phyloP scores from a whole-genome alignment of 2,888 invertebrate species.

The Epirrhoe tristata region DNA sequence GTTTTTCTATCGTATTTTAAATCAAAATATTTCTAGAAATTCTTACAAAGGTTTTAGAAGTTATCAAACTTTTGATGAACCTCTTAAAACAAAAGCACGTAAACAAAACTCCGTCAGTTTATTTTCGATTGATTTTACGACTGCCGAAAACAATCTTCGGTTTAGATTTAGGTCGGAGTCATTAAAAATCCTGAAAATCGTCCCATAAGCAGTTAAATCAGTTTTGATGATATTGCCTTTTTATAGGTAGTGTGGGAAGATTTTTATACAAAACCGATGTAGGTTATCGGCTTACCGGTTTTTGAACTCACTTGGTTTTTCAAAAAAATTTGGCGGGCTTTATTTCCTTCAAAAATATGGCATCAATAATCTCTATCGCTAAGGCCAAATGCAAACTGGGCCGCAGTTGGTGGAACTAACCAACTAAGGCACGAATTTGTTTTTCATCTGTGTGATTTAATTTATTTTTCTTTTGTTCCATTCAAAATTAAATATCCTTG shows the following conservation, averaged over 20 bases:
- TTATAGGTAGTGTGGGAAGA: slow-evolving; percentile 54
- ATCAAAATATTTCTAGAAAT: too few species aligned
- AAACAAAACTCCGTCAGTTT: slow-evolving; percentile 17
- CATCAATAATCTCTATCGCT: too few species aligned
- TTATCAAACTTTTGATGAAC: neutral
- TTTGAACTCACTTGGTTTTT: neutral
- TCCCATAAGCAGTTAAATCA: slow-evolving; percentile 52
- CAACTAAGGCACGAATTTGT: too few species aligned
- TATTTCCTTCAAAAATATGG: neutral
- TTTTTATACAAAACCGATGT: slow-evolving; percentile 7
- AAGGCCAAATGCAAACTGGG: too few species aligned
- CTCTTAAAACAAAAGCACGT: neutral
- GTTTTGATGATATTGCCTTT: slow-evolving; percentile 74
- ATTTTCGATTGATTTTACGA: slow-evolving; percentile 30
- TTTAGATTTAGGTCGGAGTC: slow-evolving; percentile 35
- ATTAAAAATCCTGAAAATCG: slow-evolving; percentile 43
- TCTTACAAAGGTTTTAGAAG: too few species aligned
- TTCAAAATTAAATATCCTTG: too few species aligned
- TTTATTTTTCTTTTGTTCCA: too few species aligned
- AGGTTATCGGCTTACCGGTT: neutral
- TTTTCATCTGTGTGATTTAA: too few species aligned
- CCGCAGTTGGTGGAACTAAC: too few species aligned
- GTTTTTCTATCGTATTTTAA: too few species aligned
- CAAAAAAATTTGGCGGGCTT: neutral
- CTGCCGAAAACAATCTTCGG: slow-evolving; percentile 26